Percentiles rank a stretch among this genome's conserved stretches.
phyloP scores from a whole-genome alignment of 2,888 invertebrate genomes.

The Encarsia formosa region DNA sequence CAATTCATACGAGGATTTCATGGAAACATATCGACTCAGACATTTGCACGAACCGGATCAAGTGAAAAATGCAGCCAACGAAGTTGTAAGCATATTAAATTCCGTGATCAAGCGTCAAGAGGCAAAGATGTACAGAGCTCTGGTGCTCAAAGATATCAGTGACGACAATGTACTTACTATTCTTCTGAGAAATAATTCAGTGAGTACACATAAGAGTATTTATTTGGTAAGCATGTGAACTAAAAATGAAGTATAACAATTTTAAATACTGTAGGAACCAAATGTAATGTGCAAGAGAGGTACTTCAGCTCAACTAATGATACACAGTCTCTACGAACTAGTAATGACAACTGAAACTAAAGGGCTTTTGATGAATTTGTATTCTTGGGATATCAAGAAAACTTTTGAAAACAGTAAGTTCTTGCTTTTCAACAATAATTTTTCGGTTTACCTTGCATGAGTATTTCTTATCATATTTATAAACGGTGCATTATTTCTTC shows the following conservation, averaged over 20 bases:
- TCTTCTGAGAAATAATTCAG: neutral
- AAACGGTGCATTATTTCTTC: no score
- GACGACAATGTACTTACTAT: neutral
- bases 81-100: neutral
- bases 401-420: no score
- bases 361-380: constrained; percentile 6
- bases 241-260: no score
- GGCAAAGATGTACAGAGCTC: neutral
- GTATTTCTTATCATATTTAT: no score
- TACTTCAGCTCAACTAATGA: constrained; percentile 7
- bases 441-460: no score
- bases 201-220: no score
- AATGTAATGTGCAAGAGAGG: constrained; percentile 7
- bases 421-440: no score
- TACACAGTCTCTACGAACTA: neutral
- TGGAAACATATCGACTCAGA: neutral
- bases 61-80: neutral
- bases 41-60: neutral
- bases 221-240: no score
- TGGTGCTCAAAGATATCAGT: neutral
- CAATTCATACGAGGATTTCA: constrained; percentile 1
- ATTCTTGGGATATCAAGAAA: constrained; percentile 1
- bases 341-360: constrained; percentile 3
- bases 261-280: neutral
- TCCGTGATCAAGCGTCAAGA: constrained; percentile 1